These are phyloP conservation scores for Myotis planiceps DNA, from an alignment of 2,797 vertebrate genomes.

Conservation along the genomic window DNA sequence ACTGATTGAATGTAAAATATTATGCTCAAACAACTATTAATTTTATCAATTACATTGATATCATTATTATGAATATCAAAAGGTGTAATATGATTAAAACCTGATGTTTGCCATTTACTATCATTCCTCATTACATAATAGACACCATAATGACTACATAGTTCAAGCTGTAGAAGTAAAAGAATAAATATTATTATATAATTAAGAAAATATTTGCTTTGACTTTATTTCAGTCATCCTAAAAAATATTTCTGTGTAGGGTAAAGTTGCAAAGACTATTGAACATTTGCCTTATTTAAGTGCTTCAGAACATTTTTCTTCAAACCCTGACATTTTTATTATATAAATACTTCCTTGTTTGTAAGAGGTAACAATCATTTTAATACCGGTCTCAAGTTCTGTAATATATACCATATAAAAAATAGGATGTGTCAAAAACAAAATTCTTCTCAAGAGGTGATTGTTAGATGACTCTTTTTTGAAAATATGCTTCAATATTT, in stretches of 20 bases:
- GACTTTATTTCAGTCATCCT: not conserved
- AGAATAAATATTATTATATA: not conserved
- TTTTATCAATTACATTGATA: not conserved
- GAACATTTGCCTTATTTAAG: not conserved
- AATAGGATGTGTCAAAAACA: constrained; percentile 52
- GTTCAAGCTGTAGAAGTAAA: not conserved
- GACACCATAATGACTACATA: not conserved
- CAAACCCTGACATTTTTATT: constrained; percentile 9
- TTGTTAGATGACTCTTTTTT: constrained; percentile 29
- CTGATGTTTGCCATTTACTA: not conserved
- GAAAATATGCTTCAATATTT: constrained; percentile 39
- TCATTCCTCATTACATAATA: not conserved
- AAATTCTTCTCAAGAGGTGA: constrained; percentile 36
- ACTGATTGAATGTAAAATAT: not conserved
- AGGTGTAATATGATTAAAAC: not conserved
- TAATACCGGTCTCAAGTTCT: constrained; percentile 30
- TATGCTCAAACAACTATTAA: not conserved
- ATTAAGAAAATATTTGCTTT: constrained; percentile 11
- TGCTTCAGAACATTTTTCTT: not conserved
- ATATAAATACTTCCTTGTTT: constrained; percentile 22
- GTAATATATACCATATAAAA: constrained; percentile 51
- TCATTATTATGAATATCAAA: not conserved
- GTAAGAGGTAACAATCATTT: constrained; percentile 22
- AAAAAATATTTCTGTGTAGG: not conserved
- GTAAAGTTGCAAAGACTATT: not conserved